These are phyloP conservation scores for Ips typographus DNA, from an alignment of 1,140 invertebrate genomes.

Conservation along the genomic window DNA sequence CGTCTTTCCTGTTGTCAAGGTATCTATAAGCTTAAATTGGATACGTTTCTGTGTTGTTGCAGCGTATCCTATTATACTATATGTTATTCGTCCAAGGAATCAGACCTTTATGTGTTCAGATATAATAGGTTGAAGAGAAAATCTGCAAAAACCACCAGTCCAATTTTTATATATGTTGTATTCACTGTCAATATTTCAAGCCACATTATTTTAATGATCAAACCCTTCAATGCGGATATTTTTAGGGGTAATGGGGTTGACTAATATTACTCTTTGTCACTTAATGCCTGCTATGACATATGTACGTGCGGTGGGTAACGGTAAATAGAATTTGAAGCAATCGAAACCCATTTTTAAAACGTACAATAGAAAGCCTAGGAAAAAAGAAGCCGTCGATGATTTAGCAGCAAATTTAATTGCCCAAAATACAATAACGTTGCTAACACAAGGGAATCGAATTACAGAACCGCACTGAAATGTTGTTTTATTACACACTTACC, in stretches of 20 bases:
- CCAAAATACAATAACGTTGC: conserved; percentile 45
- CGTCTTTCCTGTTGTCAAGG: conserved; percentile 22
- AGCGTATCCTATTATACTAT: background rate
- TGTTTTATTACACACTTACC: background rate
- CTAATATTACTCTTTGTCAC: background rate
- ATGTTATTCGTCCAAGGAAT: background rate
- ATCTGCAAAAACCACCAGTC: background rate
- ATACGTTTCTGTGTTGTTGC: background rate
- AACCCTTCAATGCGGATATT: background rate
- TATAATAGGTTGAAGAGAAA: background rate
- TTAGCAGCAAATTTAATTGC: conserved; percentile 48
- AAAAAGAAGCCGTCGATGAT: conserved; percentile 42
- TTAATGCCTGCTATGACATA: conserved; percentile 6
- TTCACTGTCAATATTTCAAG: background rate
- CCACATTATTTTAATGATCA: background rate
- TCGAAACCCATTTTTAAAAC: conserved; percentile 30
- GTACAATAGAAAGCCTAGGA: conserved; percentile 33
- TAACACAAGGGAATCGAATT: conserved; percentile 43
- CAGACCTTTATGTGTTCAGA: background rate
- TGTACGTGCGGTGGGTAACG: conserved; percentile 17
- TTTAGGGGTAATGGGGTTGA: background rate
- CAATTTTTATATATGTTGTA: background rate
- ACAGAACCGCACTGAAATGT: conserved; percentile 17
- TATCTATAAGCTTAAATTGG: conserved; percentile 9
- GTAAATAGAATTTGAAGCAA: conserved; percentile 22